Percentiles rank a stretch among this genome's conserved stretches.
Evolutionary conservation across 1,140 invertebrate species (phyloP).

Genomic region (Melanaphis sacchari): DNA sequence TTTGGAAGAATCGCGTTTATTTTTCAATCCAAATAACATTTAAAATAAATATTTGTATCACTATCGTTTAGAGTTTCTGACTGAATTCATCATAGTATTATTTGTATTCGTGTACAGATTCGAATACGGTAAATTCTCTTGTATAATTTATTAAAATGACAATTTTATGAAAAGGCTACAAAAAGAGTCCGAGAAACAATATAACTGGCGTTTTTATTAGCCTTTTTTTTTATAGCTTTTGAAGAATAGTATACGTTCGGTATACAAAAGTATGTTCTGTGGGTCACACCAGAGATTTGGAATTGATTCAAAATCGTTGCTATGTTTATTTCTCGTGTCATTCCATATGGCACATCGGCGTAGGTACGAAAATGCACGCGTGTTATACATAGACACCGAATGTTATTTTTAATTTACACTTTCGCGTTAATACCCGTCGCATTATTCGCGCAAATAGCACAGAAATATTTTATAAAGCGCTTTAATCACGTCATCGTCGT

Average conservation of each 20-base stretch:
- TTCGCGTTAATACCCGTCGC: neutral
- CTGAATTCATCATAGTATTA: neutral
- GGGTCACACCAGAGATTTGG: conserved; percentile 31
- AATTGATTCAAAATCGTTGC: neutral
- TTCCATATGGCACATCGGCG: neutral
- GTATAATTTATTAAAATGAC: neutral
- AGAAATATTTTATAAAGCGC: neutral
- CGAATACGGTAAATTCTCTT: neutral
- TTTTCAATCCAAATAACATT: neutral
- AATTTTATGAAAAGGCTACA: neutral
- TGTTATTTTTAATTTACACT: conserved; percentile 32
- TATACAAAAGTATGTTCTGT: conserved; percentile 34
- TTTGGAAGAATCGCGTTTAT: neutral
- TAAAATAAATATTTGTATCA: neutral
- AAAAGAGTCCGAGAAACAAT: neutral
- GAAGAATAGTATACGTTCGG: neutral
- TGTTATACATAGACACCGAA: neutral
- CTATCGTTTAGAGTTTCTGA: neutral
- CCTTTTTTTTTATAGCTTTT: conserved; percentile 7
- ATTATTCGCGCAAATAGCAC: neutral
- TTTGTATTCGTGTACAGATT: neutral
- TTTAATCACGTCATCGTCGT: neutral
- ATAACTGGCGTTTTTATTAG: neutral
- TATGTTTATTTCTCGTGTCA: conserved; percentile 34
- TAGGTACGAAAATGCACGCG: neutral